Evolutionary conservation across 1,140 invertebrate species (phyloP).

Genomic region (Ptiloglossa arizonensis): DNA sequence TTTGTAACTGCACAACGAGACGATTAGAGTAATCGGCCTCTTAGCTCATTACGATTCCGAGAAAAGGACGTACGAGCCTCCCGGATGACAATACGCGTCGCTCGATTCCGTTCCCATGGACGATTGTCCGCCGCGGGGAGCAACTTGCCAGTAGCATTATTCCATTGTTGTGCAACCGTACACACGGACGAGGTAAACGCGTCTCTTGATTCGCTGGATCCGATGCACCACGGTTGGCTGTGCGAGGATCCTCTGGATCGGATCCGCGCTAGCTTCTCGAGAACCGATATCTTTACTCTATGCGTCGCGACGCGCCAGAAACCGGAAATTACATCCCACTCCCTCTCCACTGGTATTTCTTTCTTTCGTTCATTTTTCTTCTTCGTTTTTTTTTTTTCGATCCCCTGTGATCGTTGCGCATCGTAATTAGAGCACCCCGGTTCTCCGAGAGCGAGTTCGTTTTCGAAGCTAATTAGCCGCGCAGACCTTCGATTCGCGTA

Average conservation of each 20-base stretch:
- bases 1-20: conserved; percentile 36
- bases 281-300: too few species aligned
- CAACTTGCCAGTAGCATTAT: conserved; percentile 30
- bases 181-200: background rate
- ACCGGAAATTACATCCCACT: background rate
- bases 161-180: conserved; percentile 4
- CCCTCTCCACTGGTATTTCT: background rate
- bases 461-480: conserved; percentile 39
- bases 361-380: background rate
- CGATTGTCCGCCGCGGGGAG: conserved; percentile 20
- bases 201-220: background rate
- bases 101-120: conserved; percentile 22
- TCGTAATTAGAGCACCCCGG: conserved; percentile 28
- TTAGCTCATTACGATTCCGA: conserved; percentile 50
- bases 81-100: conserved; percentile 37
- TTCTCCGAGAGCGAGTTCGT: conserved; percentile 1
- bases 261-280: too few species aligned
- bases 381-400: background rate
- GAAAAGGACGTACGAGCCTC: conserved; percentile 44
- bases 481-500: conserved; percentile 11
- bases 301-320: background rate
- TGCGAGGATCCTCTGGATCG: too few species aligned
- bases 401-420: background rate
- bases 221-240: background rate
- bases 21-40: conserved; percentile 52